Evolutionary conservation across 2,797 vertebrate genomes (phyloP).

Genomic region (Lycodopsis pacificus): DNA sequence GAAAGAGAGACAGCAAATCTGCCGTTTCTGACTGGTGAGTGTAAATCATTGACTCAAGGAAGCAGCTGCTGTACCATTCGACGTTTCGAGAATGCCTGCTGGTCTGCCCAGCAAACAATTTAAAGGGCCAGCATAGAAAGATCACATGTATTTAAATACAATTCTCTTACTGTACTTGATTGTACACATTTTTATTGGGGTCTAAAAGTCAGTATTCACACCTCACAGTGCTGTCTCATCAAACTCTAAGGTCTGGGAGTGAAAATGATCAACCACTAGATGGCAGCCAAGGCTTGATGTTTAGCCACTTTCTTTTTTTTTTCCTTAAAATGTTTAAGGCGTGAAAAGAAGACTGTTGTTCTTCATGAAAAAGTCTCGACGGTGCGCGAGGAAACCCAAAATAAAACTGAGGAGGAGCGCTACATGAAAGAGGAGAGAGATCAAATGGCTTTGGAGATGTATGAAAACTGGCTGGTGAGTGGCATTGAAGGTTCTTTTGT

Average conservation of each 20-base stretch:
- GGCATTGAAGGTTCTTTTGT: background rate
- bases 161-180: background rate
- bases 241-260: background rate
- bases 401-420: slow-evolving; percentile 83
- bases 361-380: slow-evolving; percentile 83
- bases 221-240: background rate
- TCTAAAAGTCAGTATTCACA: background rate
- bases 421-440: slow-evolving; percentile 89
- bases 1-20: slow-evolving; percentile 83
- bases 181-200: background rate
- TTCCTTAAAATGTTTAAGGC: slow-evolving; percentile 79
- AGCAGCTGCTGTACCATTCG: background rate
- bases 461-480: slow-evolving; percentile 94
- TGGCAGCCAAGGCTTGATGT: slow-evolving; percentile 34
- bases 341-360: slow-evolving; percentile 86
- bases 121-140: background rate
- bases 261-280: slow-evolving; percentile 41
- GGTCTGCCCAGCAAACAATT: background rate
- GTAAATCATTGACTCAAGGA: background rate
- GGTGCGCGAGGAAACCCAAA: slow-evolving; percentile 79
- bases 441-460: slow-evolving; percentile 88
- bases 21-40: slow-evolving; percentile 91
- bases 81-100: background rate
- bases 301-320: background rate
- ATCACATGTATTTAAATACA: background rate